phyloP scores from a whole-genome alignment of 2,113 vertebrate genomes.

The Pseudonaja textilis region DNA sequence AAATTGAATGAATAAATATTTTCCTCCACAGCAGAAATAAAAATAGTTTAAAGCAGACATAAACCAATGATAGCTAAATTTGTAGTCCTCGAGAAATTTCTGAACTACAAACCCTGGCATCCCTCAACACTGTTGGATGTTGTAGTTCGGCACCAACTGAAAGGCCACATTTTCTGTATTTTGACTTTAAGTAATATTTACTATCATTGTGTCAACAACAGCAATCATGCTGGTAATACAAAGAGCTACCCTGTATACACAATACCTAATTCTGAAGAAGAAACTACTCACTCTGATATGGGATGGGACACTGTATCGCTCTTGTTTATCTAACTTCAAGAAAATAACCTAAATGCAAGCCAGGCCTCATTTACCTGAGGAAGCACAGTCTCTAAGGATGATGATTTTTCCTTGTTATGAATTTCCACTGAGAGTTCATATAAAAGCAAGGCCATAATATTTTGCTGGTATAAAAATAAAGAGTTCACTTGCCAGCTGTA shows the following conservation, averaged over 20 bases:
- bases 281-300: neutral
- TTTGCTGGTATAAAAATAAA: rapidly evolving
- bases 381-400: neutral
- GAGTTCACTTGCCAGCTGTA: constrained; percentile 13
- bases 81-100: neutral
- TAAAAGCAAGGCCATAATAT: neutral
- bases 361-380: neutral
- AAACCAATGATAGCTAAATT: neutral
- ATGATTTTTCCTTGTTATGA: neutral
- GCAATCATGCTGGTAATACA: neutral
- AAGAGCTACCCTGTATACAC: neutral
- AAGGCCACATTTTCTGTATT: neutral
- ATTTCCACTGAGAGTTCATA: neutral
- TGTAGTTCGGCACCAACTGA: neutral
- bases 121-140: neutral
- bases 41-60: neutral
- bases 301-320: neutral
- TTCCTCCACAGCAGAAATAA: neutral
- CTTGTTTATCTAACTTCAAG: neutral
- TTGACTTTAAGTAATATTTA: neutral
- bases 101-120: neutral
- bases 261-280: neutral
- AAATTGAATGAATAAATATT: neutral
- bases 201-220: neutral
- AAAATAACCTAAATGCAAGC: neutral